Percentiles rank a stretch among this genome's conserved stretches.
Conservation (phyloP, 2,888 invertebrate species). For the Dolomedes plantarius region DNA sequence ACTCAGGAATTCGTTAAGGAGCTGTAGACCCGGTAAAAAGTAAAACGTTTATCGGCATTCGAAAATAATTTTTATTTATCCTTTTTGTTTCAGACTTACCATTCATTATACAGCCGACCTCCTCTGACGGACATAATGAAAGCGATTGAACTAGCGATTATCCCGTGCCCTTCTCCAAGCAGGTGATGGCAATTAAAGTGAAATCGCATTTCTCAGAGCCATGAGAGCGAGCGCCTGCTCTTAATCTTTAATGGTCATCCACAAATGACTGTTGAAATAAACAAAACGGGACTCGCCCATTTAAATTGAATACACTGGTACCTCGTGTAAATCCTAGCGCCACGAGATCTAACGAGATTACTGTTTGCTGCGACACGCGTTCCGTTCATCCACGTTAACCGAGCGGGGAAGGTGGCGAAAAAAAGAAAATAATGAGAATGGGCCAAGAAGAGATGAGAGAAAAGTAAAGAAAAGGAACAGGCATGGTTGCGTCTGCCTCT, state of each 20-base stretch:
- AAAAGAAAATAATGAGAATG: neutral
- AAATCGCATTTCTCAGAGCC: too few relatives aligned
- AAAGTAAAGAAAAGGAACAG: neutral
- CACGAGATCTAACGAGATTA: neutral
- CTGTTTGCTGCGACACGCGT: neutral
- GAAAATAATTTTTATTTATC: too few relatives aligned
- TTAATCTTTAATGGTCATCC: neutral
- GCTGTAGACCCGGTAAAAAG: too few relatives aligned
- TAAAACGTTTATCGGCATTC: too few relatives aligned
- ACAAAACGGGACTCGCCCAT: neutral
- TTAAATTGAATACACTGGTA: neutral
- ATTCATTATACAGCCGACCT: too few relatives aligned
- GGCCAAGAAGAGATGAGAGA: neutral
- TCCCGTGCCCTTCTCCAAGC: too few relatives aligned
- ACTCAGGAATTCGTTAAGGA: too few relatives aligned
- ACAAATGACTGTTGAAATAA: neutral
- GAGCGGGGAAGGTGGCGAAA: neutral
- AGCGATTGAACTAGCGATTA: too few relatives aligned
- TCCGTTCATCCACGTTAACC: conserved; percentile 1
- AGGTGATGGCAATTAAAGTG: too few relatives aligned
- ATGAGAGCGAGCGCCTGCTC: too few relatives aligned
- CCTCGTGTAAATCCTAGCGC: neutral
- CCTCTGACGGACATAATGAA: too few relatives aligned
- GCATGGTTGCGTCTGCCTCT: conserved; percentile 51
- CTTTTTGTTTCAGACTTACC: too few relatives aligned